phyloP scores from a whole-genome alignment of 2,888 invertebrate genomes.

The Choreutis nemorana region DNA sequence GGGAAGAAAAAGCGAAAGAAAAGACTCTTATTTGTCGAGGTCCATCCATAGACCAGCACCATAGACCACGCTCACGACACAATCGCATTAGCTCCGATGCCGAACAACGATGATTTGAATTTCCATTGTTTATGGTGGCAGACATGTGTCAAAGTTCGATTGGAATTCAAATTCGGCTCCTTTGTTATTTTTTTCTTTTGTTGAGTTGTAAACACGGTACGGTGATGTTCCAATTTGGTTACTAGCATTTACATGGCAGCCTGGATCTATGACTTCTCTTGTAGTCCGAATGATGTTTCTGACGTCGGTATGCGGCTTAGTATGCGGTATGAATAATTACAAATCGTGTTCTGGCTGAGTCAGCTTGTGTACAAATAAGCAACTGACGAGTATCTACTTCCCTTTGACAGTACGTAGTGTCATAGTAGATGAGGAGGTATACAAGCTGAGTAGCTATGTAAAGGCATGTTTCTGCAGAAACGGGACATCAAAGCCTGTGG shows the following conservation, averaged over 20 bases:
- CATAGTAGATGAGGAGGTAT: too few species aligned
- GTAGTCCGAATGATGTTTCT: slow-evolving; percentile 44
- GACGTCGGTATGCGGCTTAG: slow-evolving; percentile 57
- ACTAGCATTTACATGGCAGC: slow-evolving; percentile 42
- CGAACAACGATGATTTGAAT: slow-evolving; percentile 62
- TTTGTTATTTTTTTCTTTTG: slow-evolving; percentile 59
- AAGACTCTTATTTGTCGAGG: slow-evolving; percentile 62
- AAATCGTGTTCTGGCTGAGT: slow-evolving; percentile 41
- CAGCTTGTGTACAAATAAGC: slow-evolving; percentile 13
- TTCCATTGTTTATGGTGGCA: slow-evolving; percentile 67
- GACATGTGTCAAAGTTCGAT: slow-evolving; percentile 68
- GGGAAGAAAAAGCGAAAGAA: slow-evolving; percentile 62
- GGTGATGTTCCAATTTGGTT: slow-evolving; percentile 65
- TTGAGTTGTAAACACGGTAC: slow-evolving; percentile 62
- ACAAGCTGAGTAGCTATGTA: too few species aligned
- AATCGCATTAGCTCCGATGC: slow-evolving; percentile 55
- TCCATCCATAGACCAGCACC: slow-evolving; percentile 51
- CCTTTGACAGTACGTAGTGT: too few species aligned
- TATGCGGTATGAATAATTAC: slow-evolving; percentile 57
- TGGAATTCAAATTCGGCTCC: slow-evolving; percentile 66
- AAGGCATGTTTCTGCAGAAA: too few species aligned
- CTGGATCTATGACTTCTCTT: slow-evolving; percentile 51
- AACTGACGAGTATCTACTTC: too few species aligned
- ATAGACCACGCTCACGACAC: slow-evolving; percentile 39
- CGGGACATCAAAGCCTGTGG: slow-evolving; percentile 43